These are phyloP conservation scores for Emesis furor DNA, from an alignment of 2,888 invertebrate species.

Conservation along the genomic window DNA sequence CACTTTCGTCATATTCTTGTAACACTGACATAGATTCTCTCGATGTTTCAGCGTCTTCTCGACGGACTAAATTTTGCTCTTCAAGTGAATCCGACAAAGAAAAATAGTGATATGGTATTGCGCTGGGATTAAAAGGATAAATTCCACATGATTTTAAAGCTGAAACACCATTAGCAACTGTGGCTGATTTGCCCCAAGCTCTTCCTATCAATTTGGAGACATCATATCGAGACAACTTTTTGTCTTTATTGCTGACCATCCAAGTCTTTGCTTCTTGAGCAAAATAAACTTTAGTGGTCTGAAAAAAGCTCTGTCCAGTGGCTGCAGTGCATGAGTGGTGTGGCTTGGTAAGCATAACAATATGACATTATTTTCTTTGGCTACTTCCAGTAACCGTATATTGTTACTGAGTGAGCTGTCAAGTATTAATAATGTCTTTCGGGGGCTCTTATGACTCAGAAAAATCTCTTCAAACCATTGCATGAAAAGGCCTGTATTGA, in stretches of 20 bases:
- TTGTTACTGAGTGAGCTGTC: slow-evolving; percentile 6
- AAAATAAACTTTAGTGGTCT: neutral
- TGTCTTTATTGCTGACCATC: neutral
- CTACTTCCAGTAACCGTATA: neutral
- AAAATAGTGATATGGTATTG: slow-evolving; percentile 26
- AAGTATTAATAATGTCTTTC: neutral
- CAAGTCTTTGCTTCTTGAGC: neutral
- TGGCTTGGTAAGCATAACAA: neutral
- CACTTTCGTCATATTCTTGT: neutral
- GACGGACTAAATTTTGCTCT: neutral
- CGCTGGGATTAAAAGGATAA: slow-evolving; percentile 27
- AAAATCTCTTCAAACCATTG: neutral
- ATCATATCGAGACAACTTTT: neutral
- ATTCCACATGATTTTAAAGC: slow-evolving; percentile 38
- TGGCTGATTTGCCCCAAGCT: neutral
- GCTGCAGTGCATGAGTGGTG: neutral
- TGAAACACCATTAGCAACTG: slow-evolving; percentile 19
- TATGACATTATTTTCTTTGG: neutral
- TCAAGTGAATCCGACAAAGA: slow-evolving; percentile 24
- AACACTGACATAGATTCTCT: neutral
- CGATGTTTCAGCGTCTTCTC: neutral
- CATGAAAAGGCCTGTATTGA: neutral
- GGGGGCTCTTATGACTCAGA: neutral
- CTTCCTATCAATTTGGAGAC: neutral
- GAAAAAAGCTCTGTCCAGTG: neutral